phyloP scores from a whole-genome alignment of 2,113 vertebrate species.

The Ornithorhynchus anatinus region DNA sequence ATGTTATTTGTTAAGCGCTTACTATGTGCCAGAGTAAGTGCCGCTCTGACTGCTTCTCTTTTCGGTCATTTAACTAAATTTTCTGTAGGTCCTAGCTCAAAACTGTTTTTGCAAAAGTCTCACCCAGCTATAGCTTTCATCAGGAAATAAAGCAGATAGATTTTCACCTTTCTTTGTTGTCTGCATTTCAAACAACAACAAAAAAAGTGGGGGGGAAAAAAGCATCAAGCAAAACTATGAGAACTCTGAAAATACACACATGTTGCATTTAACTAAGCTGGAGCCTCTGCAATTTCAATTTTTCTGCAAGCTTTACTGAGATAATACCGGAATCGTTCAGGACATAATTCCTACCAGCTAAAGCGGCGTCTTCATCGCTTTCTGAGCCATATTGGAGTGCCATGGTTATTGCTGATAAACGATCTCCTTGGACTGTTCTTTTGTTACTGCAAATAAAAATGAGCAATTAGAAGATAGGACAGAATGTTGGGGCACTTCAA shows the following conservation, averaged over 20 bases:
- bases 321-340: background rate
- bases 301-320: background rate
- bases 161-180: background rate
- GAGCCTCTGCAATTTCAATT: background rate
- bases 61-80: background rate
- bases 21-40: too few species aligned
- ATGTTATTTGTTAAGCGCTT: too few species aligned
- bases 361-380: slow-evolving; percentile 94
- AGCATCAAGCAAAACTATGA: background rate
- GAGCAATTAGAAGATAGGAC: slow-evolving; percentile 21
- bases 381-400: slow-evolving; percentile 96
- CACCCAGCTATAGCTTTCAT: background rate
- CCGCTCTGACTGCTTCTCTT: background rate
- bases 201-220: background rate
- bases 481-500: background rate
- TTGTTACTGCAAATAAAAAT: slow-evolving; percentile 82
- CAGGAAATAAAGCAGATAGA: slow-evolving; percentile 13
- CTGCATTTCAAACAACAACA: background rate
- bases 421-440: slow-evolving; percentile 90
- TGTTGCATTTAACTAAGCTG: background rate
- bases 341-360: slow-evolving; percentile 80
- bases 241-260: background rate
- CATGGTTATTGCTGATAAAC: slow-evolving; percentile 96
- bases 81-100: background rate
- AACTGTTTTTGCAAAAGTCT: background rate